phyloP scores from a whole-genome alignment of 2,797 vertebrate genomes.

The Bradypus variegatus region DNA sequence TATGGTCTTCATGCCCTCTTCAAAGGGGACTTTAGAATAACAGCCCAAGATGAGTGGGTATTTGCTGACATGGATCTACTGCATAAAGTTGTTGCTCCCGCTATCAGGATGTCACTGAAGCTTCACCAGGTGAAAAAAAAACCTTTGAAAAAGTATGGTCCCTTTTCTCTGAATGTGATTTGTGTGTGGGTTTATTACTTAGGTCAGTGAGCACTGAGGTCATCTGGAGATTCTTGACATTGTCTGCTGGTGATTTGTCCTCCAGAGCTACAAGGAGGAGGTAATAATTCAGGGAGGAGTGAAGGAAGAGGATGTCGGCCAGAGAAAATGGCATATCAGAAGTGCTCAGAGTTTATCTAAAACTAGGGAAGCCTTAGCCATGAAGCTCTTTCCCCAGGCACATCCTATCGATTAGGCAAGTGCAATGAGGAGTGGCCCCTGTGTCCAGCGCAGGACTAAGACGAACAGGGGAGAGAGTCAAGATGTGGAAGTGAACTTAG shows the following conservation, averaged over 20 bases:
- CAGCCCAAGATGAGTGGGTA: slow-evolving; percentile 94
- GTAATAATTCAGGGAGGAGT: background rate
- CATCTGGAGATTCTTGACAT: rapidly evolving
- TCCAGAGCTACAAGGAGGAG: background rate
- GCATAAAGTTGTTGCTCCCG: slow-evolving; percentile 91
- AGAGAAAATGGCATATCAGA: background rate
- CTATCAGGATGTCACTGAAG: slow-evolving; percentile 95
- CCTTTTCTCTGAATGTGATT: background rate
- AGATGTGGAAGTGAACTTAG: background rate
- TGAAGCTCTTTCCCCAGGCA: background rate
- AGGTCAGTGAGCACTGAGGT: background rate
- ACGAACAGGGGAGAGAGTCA: background rate
- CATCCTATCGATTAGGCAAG: rapidly evolving
- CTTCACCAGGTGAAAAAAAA: slow-evolving; percentile 87
- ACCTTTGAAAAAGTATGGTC: background rate
- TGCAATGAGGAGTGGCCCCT: rapidly evolving
- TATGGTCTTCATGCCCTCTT: slow-evolving; percentile 95
- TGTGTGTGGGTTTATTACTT: background rate
- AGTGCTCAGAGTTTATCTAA: background rate
- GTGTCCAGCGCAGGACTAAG: background rate
- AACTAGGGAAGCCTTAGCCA: background rate
- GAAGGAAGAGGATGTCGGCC: background rate
- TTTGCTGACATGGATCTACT: slow-evolving; percentile 95
- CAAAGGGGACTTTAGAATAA: slow-evolving; percentile 95
- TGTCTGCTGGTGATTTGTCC: background rate